These are phyloP conservation scores for Drosophila pseudotakahashii DNA, from an alignment of 2,888 invertebrate species.

Conservation along the genomic window DNA sequence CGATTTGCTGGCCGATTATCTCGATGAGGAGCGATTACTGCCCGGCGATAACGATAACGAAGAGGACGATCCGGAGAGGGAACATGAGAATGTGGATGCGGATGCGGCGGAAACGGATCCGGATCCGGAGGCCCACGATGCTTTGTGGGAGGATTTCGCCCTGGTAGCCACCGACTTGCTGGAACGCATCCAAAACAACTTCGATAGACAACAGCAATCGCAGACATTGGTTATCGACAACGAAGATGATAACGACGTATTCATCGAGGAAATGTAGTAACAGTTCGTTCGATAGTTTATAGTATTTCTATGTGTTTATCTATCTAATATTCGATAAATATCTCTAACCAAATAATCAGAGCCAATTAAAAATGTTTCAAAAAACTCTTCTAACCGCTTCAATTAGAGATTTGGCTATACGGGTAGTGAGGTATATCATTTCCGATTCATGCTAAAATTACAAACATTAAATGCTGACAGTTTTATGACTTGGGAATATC, in stretches of 20 bases:
- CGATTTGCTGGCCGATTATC: constrained; percentile 85
- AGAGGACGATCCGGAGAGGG: constrained; percentile 24
- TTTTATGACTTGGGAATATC: background rate
- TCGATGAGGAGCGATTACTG: constrained; percentile 86
- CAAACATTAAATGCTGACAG: background rate
- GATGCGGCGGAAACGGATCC: constrained; percentile 18
- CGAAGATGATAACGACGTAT: constrained; percentile 71
- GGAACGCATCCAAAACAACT: constrained; percentile 85
- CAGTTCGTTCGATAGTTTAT: constrained; percentile 4
- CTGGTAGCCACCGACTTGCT: constrained; percentile 90
- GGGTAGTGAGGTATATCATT: no score
- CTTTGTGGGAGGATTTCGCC: constrained; percentile 90
- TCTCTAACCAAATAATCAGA: constrained; percentile 7
- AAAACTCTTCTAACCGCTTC: background rate
- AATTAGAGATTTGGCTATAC: background rate
- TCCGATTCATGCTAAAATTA: background rate
- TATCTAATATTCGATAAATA: constrained; percentile 17
- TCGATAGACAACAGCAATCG: constrained; percentile 61
- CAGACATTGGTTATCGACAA: constrained; percentile 40
- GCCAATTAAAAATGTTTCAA: constrained; percentile 5
- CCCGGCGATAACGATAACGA: constrained; percentile 31
- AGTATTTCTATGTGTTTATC: constrained; percentile 26
- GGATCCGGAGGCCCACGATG: constrained; percentile 51
- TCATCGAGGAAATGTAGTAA: constrained; percentile 77
- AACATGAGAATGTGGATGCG: constrained; percentile 18